Conservation (phyloP, 2,797 vertebrate species). For the Hydrocynus forskahlii region DNA sequence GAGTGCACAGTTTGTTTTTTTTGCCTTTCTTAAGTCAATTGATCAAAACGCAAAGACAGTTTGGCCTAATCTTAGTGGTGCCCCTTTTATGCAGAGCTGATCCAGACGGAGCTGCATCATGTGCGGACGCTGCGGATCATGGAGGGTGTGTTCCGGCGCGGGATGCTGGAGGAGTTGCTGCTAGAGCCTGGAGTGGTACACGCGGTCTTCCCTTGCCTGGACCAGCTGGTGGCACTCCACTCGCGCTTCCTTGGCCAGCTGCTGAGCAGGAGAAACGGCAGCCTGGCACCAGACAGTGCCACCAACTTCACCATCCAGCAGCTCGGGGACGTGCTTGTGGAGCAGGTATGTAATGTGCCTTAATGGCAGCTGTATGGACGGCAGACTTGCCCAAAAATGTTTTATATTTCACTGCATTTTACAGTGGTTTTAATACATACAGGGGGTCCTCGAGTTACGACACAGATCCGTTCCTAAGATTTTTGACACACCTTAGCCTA, state of each 20-base stretch:
- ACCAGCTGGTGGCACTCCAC: constrained; percentile 86
- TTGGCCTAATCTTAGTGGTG: neutral
- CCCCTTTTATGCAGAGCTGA: constrained; percentile 79
- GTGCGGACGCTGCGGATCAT: constrained; percentile 91
- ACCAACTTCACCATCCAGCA: constrained; percentile 88
- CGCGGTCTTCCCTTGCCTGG: constrained; percentile 87
- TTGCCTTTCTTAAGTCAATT: too few relatives aligned
- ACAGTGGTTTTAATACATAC: too few relatives aligned
- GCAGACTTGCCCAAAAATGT: neutral
- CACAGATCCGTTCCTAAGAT: too few relatives aligned
- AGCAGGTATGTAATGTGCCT: constrained; percentile 76
- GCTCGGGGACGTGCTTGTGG: constrained; percentile 86
- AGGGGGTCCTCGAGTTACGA: too few relatives aligned
- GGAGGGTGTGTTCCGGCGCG: constrained; percentile 86
- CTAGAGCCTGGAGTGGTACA: constrained; percentile 81
- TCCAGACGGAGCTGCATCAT: constrained; percentile 92
- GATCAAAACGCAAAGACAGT: too few relatives aligned
- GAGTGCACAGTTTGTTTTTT: too few relatives aligned
- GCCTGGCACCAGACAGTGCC: constrained; percentile 80
- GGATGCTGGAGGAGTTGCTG: constrained; percentile 90
- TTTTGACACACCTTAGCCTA: too few relatives aligned
- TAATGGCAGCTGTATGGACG: neutral
- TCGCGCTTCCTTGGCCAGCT: constrained; percentile 84
- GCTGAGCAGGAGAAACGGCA: constrained; percentile 79
- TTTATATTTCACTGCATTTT: too few relatives aligned